A percentile compares a stretch with the other conserved stretches of the same genome.
Evolutionary conservation across 2,888 invertebrate species (phyloP).

Genomic region (Hydroisotoma schaefferi): DNA sequence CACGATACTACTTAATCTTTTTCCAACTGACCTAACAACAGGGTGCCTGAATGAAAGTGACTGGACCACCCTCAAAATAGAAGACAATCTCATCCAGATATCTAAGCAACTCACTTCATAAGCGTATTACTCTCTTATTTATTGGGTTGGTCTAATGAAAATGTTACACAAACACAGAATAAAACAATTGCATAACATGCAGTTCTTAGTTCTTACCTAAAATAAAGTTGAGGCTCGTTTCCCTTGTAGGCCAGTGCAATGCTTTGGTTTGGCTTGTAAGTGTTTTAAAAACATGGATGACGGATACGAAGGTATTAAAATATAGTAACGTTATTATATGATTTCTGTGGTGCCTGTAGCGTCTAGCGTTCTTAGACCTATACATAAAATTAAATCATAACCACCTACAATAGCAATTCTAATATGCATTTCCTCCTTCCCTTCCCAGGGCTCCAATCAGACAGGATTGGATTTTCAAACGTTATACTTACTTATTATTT

Average conservation of each 20-base stretch:
- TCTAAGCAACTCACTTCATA: conserved; percentile 3
- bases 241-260: not conserved
- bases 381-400: too few relatives aligned
- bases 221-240: not conserved
- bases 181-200: too few relatives aligned
- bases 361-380: too few relatives aligned
- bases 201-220: too few relatives aligned
- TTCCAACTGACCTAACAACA: conserved; percentile 44
- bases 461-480: too few relatives aligned
- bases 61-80: conserved; percentile 49
- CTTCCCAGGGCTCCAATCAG: too few relatives aligned
- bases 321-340: too few relatives aligned
- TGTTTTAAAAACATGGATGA: not conserved
- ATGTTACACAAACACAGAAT: conserved; percentile 37
- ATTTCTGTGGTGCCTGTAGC: too few relatives aligned
- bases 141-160: conserved; percentile 26
- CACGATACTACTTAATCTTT: conserved; percentile 8
- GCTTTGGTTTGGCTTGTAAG: not conserved
- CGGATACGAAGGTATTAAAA: not conserved
- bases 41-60: conserved; percentile 47
- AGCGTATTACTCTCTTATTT: too few relatives aligned
- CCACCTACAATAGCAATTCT: too few relatives aligned
- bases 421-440: too few relatives aligned
- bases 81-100: conserved; percentile 14
- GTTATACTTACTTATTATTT: too few relatives aligned